Evolutionary conservation across 2,113 vertebrate species (phyloP).

Genomic region (Heptranchias perlo): DNA sequence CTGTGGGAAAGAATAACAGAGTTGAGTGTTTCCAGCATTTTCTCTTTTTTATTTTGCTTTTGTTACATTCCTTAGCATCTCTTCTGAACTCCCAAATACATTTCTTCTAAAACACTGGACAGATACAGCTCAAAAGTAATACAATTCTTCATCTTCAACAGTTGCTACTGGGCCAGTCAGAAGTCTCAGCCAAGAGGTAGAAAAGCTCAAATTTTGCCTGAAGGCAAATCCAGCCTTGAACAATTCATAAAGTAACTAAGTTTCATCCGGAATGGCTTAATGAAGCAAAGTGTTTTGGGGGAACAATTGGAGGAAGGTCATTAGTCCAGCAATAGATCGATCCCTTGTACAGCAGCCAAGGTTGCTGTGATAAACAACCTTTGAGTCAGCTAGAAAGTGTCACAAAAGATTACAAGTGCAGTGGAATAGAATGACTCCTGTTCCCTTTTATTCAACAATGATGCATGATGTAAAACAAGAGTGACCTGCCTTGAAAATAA

Average conservation of each 20-base stretch:
- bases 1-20: too few species aligned
- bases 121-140: not conserved
- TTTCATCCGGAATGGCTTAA: not conserved
- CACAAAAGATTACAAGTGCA: conserved; percentile 28
- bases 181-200: not conserved
- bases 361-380: conserved; percentile 41
- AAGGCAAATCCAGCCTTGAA: not conserved
- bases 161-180: not conserved
- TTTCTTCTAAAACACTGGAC: not conserved
- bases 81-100: not conserved
- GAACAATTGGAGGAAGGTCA: conserved; percentile 33
- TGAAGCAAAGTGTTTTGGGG: not conserved
- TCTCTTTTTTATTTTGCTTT: too few species aligned
- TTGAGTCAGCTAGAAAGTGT: conserved; percentile 13
- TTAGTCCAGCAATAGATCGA: conserved; percentile 41
- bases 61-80: not conserved
- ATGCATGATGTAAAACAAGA: not conserved
- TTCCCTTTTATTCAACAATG: conserved; percentile 24
- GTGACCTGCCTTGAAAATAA: conserved; percentile 10
- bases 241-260: not conserved
- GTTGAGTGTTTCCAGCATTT: too few species aligned
- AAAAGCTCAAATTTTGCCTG: conserved; percentile 42
- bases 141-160: not conserved
- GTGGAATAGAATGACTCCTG: not conserved
- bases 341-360: conserved; percentile 42